Conservation (phyloP, 2,797 vertebrate species). For the Vipera latastei region DNA sequence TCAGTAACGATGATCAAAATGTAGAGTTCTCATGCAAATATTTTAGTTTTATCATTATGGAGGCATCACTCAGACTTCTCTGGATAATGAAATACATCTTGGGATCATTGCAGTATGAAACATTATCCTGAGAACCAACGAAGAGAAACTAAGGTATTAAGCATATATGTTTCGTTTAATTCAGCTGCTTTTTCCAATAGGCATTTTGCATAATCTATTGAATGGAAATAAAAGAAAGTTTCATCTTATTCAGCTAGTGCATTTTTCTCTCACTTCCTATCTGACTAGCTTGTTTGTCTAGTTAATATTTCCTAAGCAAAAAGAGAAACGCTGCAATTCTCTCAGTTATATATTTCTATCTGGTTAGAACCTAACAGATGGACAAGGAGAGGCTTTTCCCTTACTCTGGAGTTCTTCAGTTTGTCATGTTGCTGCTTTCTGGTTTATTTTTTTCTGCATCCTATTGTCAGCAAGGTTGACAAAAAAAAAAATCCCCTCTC, state of each 20-base stretch:
- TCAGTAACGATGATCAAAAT: not conserved
- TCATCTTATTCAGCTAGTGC: not conserved
- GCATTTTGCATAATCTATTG: not conserved
- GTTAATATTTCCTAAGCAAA: slow-evolving; percentile 27
- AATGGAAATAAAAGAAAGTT: not conserved
- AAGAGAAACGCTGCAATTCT: slow-evolving; percentile 60
- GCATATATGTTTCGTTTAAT: not conserved
- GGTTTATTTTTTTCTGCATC: slow-evolving; percentile 82
- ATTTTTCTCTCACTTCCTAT: not conserved
- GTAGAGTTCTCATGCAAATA: not conserved
- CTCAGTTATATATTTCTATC: slow-evolving; percentile 75
- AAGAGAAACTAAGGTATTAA: not conserved
- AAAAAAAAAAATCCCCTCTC: slow-evolving; percentile 58
- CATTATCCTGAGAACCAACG: not conserved
- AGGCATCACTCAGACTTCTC: not conserved
- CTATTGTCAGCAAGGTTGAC: slow-evolving; percentile 71
- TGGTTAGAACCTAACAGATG: slow-evolving; percentile 62
- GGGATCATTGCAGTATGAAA: too few species aligned
- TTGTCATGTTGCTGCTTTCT: slow-evolving; percentile 71
- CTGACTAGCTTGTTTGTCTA: not conserved
- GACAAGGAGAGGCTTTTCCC: slow-evolving; percentile 53
- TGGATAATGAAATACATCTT: not conserved
- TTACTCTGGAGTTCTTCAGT: slow-evolving; percentile 71
- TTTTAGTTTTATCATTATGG: not conserved
- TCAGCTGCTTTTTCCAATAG: not conserved